Evolutionary conservation across 2,888 invertebrate species (phyloP).

Genomic region (Helicoverpa assulta): DNA sequence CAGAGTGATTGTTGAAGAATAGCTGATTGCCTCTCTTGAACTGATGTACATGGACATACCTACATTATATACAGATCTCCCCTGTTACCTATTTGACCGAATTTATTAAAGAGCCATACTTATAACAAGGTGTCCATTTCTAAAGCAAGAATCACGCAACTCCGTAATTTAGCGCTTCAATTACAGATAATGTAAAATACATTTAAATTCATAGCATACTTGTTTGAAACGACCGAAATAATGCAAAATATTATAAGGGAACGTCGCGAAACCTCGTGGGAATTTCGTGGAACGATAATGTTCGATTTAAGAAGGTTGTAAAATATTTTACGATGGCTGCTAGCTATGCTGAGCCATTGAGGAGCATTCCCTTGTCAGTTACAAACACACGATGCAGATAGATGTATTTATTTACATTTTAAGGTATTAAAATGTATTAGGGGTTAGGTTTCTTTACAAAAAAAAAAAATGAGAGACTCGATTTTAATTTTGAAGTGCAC

Average conservation of each 20-base stretch:
- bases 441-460: not conserved
- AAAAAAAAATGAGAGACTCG: too few species aligned
- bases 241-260: slow-evolving; percentile 60
- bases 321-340: slow-evolving; percentile 73
- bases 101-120: not conserved
- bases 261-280: slow-evolving; percentile 55
- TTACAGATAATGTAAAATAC: slow-evolving; percentile 42
- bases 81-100: too few species aligned
- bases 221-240: slow-evolving; percentile 65
- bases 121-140: too few species aligned
- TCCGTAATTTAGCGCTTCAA: slow-evolving; percentile 13
- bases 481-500: too few species aligned
- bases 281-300: slow-evolving; percentile 71
- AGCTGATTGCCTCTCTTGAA: too few species aligned
- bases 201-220: slow-evolving; percentile 47
- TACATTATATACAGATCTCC: too few species aligned
- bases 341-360: slow-evolving; percentile 55
- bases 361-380: slow-evolving; percentile 67
- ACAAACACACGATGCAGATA: slow-evolving; percentile 58
- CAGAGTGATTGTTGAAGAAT: too few species aligned
- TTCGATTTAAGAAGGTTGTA: slow-evolving; percentile 75
- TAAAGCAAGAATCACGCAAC: slow-evolving; percentile 9
- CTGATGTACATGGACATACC: too few species aligned
- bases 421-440: slow-evolving; percentile 19
- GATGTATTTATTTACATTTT: slow-evolving; percentile 30